Percentiles rank a stretch among this genome's conserved stretches.
phyloP scores from a whole-genome alignment of 2,888 invertebrate species.

The Phyto melanocephala region DNA sequence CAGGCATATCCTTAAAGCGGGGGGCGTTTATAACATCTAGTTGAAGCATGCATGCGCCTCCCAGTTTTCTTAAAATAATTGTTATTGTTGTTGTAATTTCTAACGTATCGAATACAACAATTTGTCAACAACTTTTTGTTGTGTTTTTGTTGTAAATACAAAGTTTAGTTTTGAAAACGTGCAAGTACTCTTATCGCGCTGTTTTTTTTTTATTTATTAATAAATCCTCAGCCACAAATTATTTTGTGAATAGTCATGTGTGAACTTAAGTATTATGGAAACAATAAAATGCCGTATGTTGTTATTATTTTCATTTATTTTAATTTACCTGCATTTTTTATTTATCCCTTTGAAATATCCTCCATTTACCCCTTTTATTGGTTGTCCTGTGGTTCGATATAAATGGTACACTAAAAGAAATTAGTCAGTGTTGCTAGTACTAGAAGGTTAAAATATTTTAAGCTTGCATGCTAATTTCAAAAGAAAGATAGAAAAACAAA shows the following conservation, averaged over 20 bases:
- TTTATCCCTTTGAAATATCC: background rate
- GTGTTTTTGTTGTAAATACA: background rate
- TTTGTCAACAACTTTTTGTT: slow-evolving; percentile 60
- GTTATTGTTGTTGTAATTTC: background rate
- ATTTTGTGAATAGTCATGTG: slow-evolving; percentile 62
- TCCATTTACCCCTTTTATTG: slow-evolving; percentile 9
- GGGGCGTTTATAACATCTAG: slow-evolving; percentile 53
- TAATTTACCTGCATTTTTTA: slow-evolving; percentile 25
- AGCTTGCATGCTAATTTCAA: no score
- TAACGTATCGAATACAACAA: slow-evolving; percentile 28
- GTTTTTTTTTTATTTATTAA: background rate
- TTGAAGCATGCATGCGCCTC: slow-evolving; percentile 28
- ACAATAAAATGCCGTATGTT: slow-evolving; percentile 58
- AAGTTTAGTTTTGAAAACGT: background rate
- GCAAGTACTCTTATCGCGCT: background rate
- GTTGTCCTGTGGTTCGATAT: background rate
- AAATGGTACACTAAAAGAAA: background rate
- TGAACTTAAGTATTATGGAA: slow-evolving; percentile 57
- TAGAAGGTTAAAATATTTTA: no score
- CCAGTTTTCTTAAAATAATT: slow-evolving; percentile 1
- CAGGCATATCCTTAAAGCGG: slow-evolving; percentile 24
- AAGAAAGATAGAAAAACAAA: no score
- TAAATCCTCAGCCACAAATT: background rate
- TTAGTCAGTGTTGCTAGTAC: background rate
- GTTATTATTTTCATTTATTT: slow-evolving; percentile 49